phyloP scores from a whole-genome alignment of 2,888 invertebrate genomes.

The Stenichneumon culpator region DNA sequence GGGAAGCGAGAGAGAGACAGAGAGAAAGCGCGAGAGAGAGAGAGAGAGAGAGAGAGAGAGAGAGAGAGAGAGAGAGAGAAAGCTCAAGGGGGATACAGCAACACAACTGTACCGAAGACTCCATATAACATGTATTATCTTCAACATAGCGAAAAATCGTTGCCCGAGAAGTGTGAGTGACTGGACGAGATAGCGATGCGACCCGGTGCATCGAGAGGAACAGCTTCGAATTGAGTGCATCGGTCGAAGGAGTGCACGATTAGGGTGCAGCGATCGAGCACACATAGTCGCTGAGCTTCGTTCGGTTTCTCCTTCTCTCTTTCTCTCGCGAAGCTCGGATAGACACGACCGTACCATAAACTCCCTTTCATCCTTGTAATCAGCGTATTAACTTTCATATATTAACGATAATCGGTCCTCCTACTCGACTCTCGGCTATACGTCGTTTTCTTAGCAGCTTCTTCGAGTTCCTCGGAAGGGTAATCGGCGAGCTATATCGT shows the following conservation, averaged over 20 bases:
- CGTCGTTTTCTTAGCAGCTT: conserved; percentile 26
- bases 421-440: conserved; percentile 22
- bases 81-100: conserved; percentile 45
- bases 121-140: not conserved
- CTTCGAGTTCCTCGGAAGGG: conserved; percentile 28
- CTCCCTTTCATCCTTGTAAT: conserved; percentile 58
- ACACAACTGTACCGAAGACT: not conserved
- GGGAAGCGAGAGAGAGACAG: conserved; percentile 60
- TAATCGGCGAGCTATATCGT: conserved; percentile 52
- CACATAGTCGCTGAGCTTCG: conserved; percentile 3
- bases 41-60: conserved; percentile 48
- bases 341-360: conserved; percentile 41
- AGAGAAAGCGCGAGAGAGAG: conserved; percentile 45
- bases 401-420: conserved; percentile 62
- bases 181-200: not conserved
- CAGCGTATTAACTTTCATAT: conserved; percentile 64
- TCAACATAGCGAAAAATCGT: not conserved
- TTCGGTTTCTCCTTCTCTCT: not conserved
- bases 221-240: conserved; percentile 32
- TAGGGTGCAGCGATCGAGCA: conserved; percentile 26
- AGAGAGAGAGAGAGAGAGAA: conserved; percentile 52
- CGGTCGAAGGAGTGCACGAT: conserved; percentile 22
- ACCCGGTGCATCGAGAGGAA: conserved; percentile 3
- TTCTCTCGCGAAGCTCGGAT: conserved; percentile 12
- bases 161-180: conserved; percentile 16